phyloP scores from a whole-genome alignment of 2,888 invertebrate species.

The Erannis defoliaria region DNA sequence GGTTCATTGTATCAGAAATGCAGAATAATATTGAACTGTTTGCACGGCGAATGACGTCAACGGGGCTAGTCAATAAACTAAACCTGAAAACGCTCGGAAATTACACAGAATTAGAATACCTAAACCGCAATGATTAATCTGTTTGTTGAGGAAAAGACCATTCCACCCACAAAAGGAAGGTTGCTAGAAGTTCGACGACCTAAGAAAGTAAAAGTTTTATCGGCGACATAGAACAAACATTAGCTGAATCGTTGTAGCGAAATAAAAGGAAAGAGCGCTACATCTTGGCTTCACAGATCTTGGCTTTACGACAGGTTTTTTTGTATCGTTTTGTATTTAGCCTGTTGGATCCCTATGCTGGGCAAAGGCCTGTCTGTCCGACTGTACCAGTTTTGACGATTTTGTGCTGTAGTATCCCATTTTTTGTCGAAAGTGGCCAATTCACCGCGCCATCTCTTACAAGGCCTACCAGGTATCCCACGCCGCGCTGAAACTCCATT shows the following conservation, averaged over 20 bases:
- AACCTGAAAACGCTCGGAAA: slow-evolving; percentile 31
- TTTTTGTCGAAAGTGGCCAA: too few species aligned
- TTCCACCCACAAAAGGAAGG: slow-evolving; percentile 7
- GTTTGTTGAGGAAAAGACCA: slow-evolving; percentile 36
- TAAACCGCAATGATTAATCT: slow-evolving; percentile 42
- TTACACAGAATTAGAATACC: slow-evolving; percentile 33
- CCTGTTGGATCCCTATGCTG: too few species aligned
- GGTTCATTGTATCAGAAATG: slow-evolving; percentile 55
- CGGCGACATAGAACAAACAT: slow-evolving; percentile 15
- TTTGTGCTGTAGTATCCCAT: too few species aligned
- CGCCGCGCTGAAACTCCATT: too few species aligned
- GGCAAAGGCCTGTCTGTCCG: too few species aligned
- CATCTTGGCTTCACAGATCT: too few species aligned
- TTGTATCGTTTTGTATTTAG: too few species aligned
- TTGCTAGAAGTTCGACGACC: slow-evolving; percentile 15
- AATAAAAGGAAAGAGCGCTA: neutral
- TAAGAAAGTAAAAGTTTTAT: slow-evolving; percentile 30
- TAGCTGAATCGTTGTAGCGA: slow-evolving; percentile 2
- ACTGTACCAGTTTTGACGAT: too few species aligned
- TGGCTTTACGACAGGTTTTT: too few species aligned
- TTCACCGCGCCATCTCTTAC: too few species aligned
- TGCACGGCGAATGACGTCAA: slow-evolving; percentile 43
- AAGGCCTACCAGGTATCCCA: too few species aligned
- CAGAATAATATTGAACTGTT: slow-evolving; percentile 42
- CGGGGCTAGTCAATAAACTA: slow-evolving; percentile 35